These are phyloP conservation scores for Salminus brasiliensis DNA, from an alignment of 2,113 vertebrate species.

Conservation along the genomic window DNA sequence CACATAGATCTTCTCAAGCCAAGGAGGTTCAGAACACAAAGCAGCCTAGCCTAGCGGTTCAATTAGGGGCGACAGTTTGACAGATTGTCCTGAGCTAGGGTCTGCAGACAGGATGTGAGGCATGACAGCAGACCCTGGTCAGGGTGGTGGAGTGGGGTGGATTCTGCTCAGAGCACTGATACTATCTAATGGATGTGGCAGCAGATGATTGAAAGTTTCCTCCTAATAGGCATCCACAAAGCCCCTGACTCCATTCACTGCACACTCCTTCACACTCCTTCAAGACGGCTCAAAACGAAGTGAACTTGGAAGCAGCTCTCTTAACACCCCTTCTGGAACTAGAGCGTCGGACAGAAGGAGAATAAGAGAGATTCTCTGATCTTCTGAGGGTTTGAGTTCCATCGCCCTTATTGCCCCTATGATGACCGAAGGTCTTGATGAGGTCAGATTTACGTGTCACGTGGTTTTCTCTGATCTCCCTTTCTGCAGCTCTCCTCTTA, in stretches of 20 bases:
- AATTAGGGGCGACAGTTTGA: conserved; percentile 76
- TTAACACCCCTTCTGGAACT: background rate
- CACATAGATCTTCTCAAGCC: conserved; percentile 44
- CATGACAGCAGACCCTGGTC: conserved; percentile 68
- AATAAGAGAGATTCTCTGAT: no score
- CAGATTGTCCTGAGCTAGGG: conserved; percentile 57
- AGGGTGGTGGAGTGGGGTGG: conserved; percentile 42
- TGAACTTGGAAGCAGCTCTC: background rate
- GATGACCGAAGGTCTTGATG: no score
- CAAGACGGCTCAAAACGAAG: conserved; percentile 15
- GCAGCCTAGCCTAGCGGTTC: conserved; percentile 65
- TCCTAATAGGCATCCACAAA: conserved; percentile 59
- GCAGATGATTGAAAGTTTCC: conserved; percentile 73
- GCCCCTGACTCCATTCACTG: conserved; percentile 54
- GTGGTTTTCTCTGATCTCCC: conserved; percentile 10
- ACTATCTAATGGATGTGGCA: conserved; percentile 71
- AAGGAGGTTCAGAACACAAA: conserved; percentile 54
- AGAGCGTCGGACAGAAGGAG: background rate
- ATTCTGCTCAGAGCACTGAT: conserved; percentile 65
- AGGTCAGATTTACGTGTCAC: background rate
- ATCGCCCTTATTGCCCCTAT: background rate
- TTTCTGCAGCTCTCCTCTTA: conserved; percentile 4
- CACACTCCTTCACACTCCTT: conserved; percentile 55
- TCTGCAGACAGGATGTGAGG: conserved; percentile 72
- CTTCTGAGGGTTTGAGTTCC: background rate